These are phyloP conservation scores for Chrysocyon brachyurus DNA, from an alignment of 2,797 vertebrate genomes.

Conservation along the genomic window DNA sequence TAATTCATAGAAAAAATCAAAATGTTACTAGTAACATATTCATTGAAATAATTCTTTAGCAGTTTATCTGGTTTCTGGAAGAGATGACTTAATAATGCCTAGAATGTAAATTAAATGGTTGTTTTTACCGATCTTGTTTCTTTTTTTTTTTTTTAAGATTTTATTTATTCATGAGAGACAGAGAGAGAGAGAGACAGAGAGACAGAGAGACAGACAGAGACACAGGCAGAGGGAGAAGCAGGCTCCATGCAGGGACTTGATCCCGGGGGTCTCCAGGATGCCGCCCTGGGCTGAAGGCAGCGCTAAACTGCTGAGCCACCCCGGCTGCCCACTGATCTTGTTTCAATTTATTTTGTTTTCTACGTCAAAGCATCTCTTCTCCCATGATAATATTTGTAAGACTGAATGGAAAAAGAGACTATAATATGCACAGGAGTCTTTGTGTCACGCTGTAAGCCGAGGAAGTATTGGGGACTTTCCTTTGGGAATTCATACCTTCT, in stretches of 20 bases:
- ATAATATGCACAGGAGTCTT: background rate
- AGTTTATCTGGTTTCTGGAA: background rate
- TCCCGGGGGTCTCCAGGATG: too few relatives aligned
- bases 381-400: background rate
- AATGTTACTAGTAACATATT: background rate
- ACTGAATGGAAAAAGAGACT: background rate
- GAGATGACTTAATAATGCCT: background rate
- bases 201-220: too few relatives aligned
- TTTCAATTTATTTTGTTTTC: conserved; percentile 8
- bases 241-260: too few relatives aligned
- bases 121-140: background rate
- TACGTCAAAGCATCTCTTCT: background rate
- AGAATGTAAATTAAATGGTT: background rate
- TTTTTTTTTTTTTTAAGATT: too few relatives aligned
- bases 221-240: too few relatives aligned
- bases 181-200: too few relatives aligned
- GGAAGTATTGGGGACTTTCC: background rate
- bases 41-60: background rate
- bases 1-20: background rate
- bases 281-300: too few relatives aligned
- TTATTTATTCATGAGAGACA: too few relatives aligned
- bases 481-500: background rate
- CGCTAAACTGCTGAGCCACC: too few relatives aligned
- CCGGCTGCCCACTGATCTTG: background rate
- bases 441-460: background rate